Evolutionary conservation across 2,113 vertebrate species (phyloP).

Genomic region (Erythrocercus mccallii): DNA sequence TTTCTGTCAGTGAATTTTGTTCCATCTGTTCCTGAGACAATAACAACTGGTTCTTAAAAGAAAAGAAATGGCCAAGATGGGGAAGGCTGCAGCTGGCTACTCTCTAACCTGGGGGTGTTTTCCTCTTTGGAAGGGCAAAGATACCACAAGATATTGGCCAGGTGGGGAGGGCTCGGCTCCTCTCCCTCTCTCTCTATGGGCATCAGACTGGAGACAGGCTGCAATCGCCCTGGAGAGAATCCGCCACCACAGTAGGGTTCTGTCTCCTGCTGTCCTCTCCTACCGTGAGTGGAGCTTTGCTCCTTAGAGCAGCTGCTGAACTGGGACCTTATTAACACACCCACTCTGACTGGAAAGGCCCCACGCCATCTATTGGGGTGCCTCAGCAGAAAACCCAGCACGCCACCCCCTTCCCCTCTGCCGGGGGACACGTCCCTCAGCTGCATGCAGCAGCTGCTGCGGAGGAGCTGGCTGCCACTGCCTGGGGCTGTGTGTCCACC

Average conservation of each 20-base stretch:
- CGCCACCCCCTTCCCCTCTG: rapidly evolving
- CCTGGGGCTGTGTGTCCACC: neutral
- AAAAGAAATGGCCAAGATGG: neutral
- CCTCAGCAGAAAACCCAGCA: rapidly evolving
- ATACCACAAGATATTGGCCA: neutral
- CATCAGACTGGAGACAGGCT: rapidly evolving
- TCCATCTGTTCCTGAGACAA: neutral
- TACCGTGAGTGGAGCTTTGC: no score
- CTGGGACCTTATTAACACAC: neutral
- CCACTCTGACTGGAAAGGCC: neutral
- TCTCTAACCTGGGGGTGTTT: neutral
- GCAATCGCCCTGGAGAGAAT: rapidly evolving
- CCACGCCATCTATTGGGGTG: neutral
- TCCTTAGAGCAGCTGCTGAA: neutral
- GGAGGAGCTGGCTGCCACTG: neutral
- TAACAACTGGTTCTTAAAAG: rapidly evolving
- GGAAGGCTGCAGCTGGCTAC: neutral
- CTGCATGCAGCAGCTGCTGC: rapidly evolving
- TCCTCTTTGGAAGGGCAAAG: neutral
- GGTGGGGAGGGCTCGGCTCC: neutral
- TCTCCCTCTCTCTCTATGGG: rapidly evolving
- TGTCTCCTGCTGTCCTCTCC: no score
- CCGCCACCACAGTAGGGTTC: rapidly evolving
- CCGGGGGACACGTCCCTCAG: rapidly evolving
- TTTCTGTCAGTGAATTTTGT: neutral